Evolutionary conservation across 2,888 invertebrate species (phyloP).

Genomic region (Panzeria rudis): DNA sequence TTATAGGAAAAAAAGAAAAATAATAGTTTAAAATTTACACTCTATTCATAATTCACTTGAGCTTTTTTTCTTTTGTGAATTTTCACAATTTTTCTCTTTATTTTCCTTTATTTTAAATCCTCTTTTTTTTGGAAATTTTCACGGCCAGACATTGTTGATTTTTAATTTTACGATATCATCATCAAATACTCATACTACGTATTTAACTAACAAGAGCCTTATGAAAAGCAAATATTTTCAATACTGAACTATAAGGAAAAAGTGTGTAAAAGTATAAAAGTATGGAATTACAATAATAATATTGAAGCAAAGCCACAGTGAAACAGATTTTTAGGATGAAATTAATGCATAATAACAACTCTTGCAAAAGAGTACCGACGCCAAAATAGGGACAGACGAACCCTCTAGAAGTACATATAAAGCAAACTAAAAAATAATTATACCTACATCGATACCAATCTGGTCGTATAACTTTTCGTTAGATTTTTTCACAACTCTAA

Average conservation of each 20-base stretch:
- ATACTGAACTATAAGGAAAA: not conserved
- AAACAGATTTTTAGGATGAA: too few relatives aligned
- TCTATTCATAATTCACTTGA: constrained; percentile 18
- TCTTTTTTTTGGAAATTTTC: constrained; percentile 29
- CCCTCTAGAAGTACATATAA: too few relatives aligned
- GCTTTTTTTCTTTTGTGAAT: constrained; percentile 4
- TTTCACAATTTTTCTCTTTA: not conserved
- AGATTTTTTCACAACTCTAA: too few relatives aligned
- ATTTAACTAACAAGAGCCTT: constrained; percentile 7
- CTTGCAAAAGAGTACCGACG: not conserved
- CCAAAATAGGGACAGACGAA: too few relatives aligned
- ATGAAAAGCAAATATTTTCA: constrained; percentile 6
- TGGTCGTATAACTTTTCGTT: too few relatives aligned
- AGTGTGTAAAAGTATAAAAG: not conserved
- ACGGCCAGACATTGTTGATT: constrained; percentile 72
- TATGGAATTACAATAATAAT: not conserved
- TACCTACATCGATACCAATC: too few relatives aligned
- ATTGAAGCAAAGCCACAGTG: not conserved
- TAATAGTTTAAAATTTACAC: constrained; percentile 22
- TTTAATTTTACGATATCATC: constrained; percentile 74
- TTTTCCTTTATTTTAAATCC: constrained; percentile 28
- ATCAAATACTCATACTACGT: constrained; percentile 49
- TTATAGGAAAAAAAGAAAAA: not conserved
- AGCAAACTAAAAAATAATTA: too few relatives aligned
- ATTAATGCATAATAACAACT: not conserved